Conservation (phyloP, 2,797 vertebrate species). For the Limosa lapponica region DNA sequence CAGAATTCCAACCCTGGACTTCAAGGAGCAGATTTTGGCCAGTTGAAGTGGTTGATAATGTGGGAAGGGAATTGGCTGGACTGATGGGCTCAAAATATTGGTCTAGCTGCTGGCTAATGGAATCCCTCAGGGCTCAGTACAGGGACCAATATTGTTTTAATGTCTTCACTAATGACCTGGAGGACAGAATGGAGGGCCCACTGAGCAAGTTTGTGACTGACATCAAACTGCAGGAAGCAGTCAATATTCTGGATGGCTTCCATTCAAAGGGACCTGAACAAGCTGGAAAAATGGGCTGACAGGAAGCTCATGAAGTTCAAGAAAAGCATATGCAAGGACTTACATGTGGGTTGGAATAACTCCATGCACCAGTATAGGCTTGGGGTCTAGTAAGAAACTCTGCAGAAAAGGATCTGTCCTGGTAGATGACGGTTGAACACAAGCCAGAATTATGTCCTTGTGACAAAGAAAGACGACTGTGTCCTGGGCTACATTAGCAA, state of each 20-base stretch:
- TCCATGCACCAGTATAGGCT: neutral
- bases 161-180: neutral
- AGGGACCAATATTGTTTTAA: neutral
- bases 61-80: neutral
- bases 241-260: neutral
- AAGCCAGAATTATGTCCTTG: neutral
- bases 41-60: neutral
- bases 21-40: neutral
- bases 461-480: accelerated
- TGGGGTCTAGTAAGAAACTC: neutral
- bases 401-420: neutral
- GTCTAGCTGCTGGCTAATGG: neutral
- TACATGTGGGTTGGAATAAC: neutral
- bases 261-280: neutral
- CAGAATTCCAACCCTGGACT: neutral
- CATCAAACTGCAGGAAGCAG: neutral
- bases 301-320: neutral
- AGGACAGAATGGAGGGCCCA: neutral
- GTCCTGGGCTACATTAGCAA: neutral
- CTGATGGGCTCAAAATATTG: neutral
- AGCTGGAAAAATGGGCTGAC: neutral
- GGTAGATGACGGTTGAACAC: neutral
- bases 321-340: neutral
- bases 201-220: neutral
- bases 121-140: neutral